Evolutionary conservation across 2,113 vertebrate species (phyloP).

Genomic region (Pteruthius melanotis): DNA sequence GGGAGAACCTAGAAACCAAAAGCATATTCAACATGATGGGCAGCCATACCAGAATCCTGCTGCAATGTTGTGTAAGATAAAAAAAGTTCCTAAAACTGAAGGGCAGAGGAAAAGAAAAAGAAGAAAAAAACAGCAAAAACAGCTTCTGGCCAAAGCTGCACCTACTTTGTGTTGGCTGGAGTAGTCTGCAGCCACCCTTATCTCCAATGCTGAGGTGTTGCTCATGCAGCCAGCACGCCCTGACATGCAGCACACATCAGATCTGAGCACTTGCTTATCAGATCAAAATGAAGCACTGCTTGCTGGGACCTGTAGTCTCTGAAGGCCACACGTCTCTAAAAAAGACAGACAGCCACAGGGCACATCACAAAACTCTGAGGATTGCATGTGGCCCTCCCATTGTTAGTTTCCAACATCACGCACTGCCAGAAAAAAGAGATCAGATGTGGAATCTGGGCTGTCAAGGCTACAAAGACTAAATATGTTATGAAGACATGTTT

Average conservation of each 20-base stretch:
- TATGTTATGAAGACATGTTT: not conserved
- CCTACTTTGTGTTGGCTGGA: not conserved
- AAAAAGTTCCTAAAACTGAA: not conserved
- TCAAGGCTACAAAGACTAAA: not conserved
- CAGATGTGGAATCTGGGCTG: not conserved
- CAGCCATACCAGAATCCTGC: not conserved
- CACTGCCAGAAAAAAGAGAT: not conserved
- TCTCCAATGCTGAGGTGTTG: not conserved
- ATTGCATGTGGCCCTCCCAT: constrained; percentile 20
- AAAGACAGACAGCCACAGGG: constrained; percentile 24
- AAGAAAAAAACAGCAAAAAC: not conserved
- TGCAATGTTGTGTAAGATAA: not conserved
- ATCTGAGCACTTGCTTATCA: constrained; percentile 32
- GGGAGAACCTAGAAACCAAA: not conserved
- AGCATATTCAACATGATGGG: not conserved
- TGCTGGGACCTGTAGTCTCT: constrained; percentile 42
- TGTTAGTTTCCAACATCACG: not conserved
- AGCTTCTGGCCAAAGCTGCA: not conserved
- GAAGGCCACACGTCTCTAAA: not conserved
- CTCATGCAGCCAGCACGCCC: not conserved
- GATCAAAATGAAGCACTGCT: constrained; percentile 26
- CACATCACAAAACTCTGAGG: not conserved
- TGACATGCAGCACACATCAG: not conserved
- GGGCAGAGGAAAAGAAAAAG: not conserved
- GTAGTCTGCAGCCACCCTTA: not conserved